A percentile compares a stretch with the other conserved stretches of the same genome.
Evolutionary conservation across 2,888 invertebrate genomes (phyloP).

Genomic region (Sinopyrophorus schimmeli): DNA sequence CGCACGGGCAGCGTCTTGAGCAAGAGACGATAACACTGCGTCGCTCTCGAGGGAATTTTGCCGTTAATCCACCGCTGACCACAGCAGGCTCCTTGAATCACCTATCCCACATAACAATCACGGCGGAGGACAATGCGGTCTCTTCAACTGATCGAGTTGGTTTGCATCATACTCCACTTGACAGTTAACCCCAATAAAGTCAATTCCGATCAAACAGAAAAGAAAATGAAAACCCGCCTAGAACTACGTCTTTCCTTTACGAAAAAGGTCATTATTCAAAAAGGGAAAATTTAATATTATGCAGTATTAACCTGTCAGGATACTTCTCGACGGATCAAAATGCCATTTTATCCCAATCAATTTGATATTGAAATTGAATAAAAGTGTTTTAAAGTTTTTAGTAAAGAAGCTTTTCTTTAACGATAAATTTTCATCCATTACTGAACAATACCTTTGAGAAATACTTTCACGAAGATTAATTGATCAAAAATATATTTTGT

Average conservation of each 20-base stretch:
- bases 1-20: conserved; percentile 33
- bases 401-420: conserved; percentile 15
- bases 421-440: conserved; percentile 38
- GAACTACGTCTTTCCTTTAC: conserved; percentile 32
- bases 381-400: conserved; percentile 31
- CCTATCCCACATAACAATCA: conserved; percentile 46
- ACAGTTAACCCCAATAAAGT: conserved; percentile 41
- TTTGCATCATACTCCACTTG: conserved; percentile 36
- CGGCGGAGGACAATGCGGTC: conserved; percentile 37
- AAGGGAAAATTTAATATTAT: conserved; percentile 42
- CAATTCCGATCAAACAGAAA: conserved; percentile 33
- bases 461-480: conserved; percentile 38
- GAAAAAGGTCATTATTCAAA: conserved; percentile 41
- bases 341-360: conserved; percentile 34
- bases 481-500: conserved; percentile 40
- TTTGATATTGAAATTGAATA: conserved; percentile 38
- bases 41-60: conserved; percentile 36
- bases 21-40: conserved; percentile 37
- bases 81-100: conserved; percentile 45
- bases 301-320: conserved; percentile 36
- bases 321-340: conserved; percentile 35
- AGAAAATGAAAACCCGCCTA: conserved; percentile 34
- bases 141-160: conserved; percentile 31
- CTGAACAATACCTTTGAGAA: conserved; percentile 37
- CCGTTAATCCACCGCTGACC: conserved; percentile 46